Conservation (phyloP, 2,888 invertebrate species). For the Ditula angustiorana region DNA sequence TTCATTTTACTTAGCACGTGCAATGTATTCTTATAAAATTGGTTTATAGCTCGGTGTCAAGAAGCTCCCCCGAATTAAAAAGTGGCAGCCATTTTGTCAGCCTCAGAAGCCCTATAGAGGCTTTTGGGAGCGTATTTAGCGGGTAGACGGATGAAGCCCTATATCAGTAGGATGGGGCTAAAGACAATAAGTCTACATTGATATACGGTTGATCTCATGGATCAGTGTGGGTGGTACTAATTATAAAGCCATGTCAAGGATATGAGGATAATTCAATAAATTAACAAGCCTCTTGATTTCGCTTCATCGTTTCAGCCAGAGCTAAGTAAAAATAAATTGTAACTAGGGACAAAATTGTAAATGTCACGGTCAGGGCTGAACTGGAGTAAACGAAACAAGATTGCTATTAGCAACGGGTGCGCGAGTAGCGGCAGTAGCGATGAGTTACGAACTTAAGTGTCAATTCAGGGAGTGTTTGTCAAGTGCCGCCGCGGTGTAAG, state of each 20-base stretch:
- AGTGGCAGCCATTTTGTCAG: conserved; percentile 72
- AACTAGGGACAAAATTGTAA: background rate
- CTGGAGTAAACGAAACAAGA: conserved; percentile 36
- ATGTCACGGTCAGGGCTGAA: conserved; percentile 7
- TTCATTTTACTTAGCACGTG: background rate
- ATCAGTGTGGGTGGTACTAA: conserved; percentile 49
- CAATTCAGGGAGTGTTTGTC: conserved; percentile 69
- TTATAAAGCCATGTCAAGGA: conserved; percentile 55
- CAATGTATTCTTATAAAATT: background rate
- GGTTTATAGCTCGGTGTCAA: conserved; percentile 45
- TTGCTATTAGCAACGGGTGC: conserved; percentile 40
- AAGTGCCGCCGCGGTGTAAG: conserved; percentile 68
- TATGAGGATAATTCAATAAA: conserved; percentile 24
- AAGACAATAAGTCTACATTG: conserved; percentile 50
- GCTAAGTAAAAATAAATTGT: background rate
- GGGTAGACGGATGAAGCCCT: conserved; percentile 70
- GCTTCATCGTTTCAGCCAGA: background rate
- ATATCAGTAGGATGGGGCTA: conserved; percentile 51
- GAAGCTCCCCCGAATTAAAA: conserved; percentile 54
- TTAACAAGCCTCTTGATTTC: conserved; percentile 5
- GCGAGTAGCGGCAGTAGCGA: conserved; percentile 50
- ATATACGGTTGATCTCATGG: conserved; percentile 34
- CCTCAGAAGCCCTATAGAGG: conserved; percentile 72
- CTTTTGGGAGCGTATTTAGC: conserved; percentile 67
- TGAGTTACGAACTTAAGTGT: conserved; percentile 74